phyloP scores from a whole-genome alignment of 1,140 invertebrate genomes.

The Mactra quadrangularis region DNA sequence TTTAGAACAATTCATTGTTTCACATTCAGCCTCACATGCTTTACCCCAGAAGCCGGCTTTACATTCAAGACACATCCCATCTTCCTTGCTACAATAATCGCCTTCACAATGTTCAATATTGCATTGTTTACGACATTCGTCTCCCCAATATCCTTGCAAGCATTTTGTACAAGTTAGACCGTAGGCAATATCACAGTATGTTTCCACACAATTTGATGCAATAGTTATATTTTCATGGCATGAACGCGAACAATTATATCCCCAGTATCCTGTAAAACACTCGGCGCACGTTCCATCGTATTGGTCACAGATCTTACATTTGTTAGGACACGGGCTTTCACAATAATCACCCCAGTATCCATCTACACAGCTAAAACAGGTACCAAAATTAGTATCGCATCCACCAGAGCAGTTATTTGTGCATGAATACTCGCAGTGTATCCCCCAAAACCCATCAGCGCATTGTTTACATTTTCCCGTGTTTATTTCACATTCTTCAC shows the following conservation, averaged over 20 bases:
- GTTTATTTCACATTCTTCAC: slow-evolving; percentile 12
- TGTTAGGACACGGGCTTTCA: background rate
- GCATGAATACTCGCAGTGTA: slow-evolving; percentile 6
- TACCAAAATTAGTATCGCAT: slow-evolving; percentile 15
- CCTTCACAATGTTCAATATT: slow-evolving; percentile 14
- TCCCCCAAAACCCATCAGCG: slow-evolving; percentile 1
- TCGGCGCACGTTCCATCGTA: background rate
- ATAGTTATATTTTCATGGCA: background rate
- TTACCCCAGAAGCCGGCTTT: slow-evolving; percentile 17
- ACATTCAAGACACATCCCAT: slow-evolving; percentile 29
- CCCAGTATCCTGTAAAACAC: slow-evolving; percentile 27
- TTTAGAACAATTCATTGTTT: background rate
- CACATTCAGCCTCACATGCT: background rate
- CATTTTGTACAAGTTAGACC: slow-evolving; percentile 12
- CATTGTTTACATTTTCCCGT: slow-evolving; percentile 24
- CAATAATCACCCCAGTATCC: slow-evolving; percentile 17
- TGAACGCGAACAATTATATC: background rate
- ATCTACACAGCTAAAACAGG: slow-evolving; percentile 18
- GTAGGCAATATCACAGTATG: background rate
- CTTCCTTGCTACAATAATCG: background rate
- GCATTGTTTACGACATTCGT: background rate
- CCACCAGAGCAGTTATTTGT: background rate
- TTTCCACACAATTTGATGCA: slow-evolving; percentile 4
- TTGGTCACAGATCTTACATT: background rate
- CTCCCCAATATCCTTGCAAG: slow-evolving; percentile 15